Conservation (phyloP, 2,888 invertebrate genomes). For the Polymixis flavicincta region DNA sequence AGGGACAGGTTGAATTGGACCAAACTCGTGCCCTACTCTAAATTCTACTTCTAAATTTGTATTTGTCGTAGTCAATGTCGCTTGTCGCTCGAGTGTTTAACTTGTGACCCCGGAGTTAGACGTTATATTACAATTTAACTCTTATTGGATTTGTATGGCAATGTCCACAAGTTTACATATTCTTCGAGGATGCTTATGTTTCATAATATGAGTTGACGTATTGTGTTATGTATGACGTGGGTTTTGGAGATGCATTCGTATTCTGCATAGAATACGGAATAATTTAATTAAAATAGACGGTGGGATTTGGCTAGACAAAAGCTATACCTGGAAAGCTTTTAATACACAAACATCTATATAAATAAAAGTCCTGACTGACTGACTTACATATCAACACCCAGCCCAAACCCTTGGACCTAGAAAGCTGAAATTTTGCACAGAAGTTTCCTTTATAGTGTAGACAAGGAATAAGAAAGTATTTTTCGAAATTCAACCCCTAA, state of each 20-base stretch:
- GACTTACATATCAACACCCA: no score
- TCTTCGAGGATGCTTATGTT: constrained; percentile 5
- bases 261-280: neutral
- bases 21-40: neutral
- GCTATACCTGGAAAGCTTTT: no score
- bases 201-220: neutral
- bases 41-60: neutral
- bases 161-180: constrained; percentile 53
- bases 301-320: neutral
- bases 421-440: no score
- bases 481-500: no score
- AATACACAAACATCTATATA: no score
- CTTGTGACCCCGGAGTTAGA: neutral
- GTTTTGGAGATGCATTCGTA: neutral
- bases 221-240: neutral
- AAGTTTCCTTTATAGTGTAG: no score
- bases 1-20: neutral
- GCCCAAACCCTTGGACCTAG: no score
- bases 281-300: neutral
- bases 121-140: constrained; percentile 70
- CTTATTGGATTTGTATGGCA: constrained; percentile 69
- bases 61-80: neutral
- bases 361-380: no score
- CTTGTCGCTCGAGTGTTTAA: neutral
- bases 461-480: no score